phyloP scores from a whole-genome alignment of 2,113 vertebrate genomes.

The Trichomycterus rosablanca region DNA sequence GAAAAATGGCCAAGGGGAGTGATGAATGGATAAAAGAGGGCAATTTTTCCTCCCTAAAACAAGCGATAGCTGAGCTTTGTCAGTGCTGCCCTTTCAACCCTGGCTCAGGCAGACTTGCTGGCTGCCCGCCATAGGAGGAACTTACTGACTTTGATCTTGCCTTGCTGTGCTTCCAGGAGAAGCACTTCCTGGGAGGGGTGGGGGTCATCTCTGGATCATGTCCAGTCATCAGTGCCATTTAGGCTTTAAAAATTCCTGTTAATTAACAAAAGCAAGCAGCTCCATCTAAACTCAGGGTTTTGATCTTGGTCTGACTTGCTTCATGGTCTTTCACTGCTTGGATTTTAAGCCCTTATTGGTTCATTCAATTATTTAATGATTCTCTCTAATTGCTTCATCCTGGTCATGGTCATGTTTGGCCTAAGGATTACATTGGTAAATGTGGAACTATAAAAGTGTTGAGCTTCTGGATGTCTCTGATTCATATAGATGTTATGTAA shows the following conservation, averaged over 20 bases:
- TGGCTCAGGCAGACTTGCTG: constrained; percentile 59
- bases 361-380: no score
- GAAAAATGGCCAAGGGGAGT: constrained; percentile 47
- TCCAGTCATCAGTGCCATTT: constrained; percentile 67
- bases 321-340: no score
- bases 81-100: constrained; percentile 58
- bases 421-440: no score
- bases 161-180: constrained; percentile 46
- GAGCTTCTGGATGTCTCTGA: no score
- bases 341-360: no score
- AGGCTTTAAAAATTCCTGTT: constrained; percentile 68
- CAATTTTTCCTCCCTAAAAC: constrained; percentile 61
- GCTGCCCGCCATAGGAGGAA: constrained; percentile 60
- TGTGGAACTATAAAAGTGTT: no score
- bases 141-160: constrained; percentile 73
- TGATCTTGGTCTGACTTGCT: no score
- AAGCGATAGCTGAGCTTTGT: constrained; percentile 58
- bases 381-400: no score
- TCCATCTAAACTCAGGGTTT: constrained; percentile 37
- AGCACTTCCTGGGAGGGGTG: constrained; percentile 71
- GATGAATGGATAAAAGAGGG: constrained; percentile 57
- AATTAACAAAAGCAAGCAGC: constrained; percentile 64
- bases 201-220: constrained; percentile 69
- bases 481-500: no score
- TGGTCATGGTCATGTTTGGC: no score